These are phyloP conservation scores for Notolabrus celidotus DNA, from an alignment of 2,797 vertebrate genomes.

Conservation along the genomic window DNA sequence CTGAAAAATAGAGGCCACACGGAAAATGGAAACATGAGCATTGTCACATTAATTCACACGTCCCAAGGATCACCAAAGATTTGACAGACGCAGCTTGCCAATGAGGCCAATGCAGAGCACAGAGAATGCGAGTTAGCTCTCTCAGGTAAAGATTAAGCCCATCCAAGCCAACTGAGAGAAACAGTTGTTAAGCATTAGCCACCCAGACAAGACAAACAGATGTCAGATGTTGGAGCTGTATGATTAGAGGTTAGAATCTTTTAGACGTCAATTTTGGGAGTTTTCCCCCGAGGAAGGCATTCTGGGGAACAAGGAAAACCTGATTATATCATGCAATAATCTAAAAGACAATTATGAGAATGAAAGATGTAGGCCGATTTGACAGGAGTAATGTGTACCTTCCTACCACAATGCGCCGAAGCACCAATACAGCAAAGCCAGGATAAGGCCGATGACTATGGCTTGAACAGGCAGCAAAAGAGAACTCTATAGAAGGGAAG, in stretches of 20 bases:
- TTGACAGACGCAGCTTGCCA: constrained; percentile 59
- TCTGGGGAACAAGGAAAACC: constrained; percentile 58
- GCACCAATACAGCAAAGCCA: constrained; percentile 99
- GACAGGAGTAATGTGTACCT: constrained; percentile 96
- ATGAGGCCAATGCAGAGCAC: constrained; percentile 51
- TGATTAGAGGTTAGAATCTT: constrained; percentile 71
- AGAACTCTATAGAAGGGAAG: constrained; percentile 99
- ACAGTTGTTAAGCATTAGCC: constrained; percentile 74
- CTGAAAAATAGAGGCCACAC: constrained; percentile 87
- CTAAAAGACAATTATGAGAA: constrained; percentile 67
- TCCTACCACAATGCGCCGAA: constrained; percentile 99
- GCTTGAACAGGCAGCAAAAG: constrained; percentile 98
- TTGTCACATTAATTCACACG: constrained; percentile 29
- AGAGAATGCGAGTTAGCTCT: constrained; percentile 50
- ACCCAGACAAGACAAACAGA: constrained; percentile 87
- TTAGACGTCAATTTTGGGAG: constrained; percentile 21
- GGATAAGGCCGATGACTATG: constrained; percentile 98
- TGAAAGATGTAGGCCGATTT: constrained; percentile 69
- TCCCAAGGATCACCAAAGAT: constrained; percentile 38
- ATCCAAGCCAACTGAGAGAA: constrained; percentile 69
- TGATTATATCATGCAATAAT: constrained; percentile 75
- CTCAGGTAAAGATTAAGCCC: constrained; percentile 59
- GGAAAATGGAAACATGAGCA: constrained; percentile 72
- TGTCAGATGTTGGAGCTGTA: constrained; percentile 74
- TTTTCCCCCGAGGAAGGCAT: constrained; percentile 52